These are phyloP conservation scores for Nemurella pictetii DNA, from an alignment of 2,888 invertebrate species.

Conservation along the genomic window DNA sequence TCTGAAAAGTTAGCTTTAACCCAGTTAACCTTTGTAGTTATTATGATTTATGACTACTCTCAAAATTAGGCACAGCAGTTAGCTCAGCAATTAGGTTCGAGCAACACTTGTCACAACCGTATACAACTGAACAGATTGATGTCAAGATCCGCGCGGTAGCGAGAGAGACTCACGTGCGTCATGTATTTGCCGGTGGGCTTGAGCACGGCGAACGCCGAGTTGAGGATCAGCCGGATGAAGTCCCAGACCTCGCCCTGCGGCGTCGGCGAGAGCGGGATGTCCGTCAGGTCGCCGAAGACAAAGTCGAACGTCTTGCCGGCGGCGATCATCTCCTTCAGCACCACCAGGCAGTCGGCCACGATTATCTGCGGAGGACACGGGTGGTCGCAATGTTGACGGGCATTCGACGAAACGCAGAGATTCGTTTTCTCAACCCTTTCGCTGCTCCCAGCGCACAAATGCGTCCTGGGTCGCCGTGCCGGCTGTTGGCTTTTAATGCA, in stretches of 20 bases:
- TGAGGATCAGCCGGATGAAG: conserved; percentile 80
- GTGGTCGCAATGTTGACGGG: too few relatives aligned
- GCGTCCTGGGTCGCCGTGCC: too few relatives aligned
- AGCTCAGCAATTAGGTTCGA: too few relatives aligned
- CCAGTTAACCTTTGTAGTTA: too few relatives aligned
- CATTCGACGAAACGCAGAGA: too few relatives aligned
- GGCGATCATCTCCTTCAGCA: conserved; percentile 75
- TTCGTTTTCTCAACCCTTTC: too few relatives aligned
- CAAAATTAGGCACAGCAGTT: too few relatives aligned
- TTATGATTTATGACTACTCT: too few relatives aligned
- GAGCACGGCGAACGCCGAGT: conserved; percentile 78
- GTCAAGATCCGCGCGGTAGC: neutral
- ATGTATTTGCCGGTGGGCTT: conserved; percentile 84
- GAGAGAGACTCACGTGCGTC: conserved; percentile 73
- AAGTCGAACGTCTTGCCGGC: conserved; percentile 87
- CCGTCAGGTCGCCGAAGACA: conserved; percentile 91
- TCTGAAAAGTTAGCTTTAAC: too few relatives aligned
- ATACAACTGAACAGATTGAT: neutral
- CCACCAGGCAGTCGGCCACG: conserved; percentile 86
- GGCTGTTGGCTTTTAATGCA: too few relatives aligned
- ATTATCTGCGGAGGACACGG: conserved; percentile 66
- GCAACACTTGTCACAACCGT: neutral
- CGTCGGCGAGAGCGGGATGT: conserved; percentile 83
- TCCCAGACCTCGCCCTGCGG: conserved; percentile 86
- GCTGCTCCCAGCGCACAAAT: too few relatives aligned